A percentile compares a stretch with the other conserved stretches of the same genome.
Evolutionary conservation across 2,797 vertebrate species (phyloP).

Genomic region (Jordanella pulchra): DNA sequence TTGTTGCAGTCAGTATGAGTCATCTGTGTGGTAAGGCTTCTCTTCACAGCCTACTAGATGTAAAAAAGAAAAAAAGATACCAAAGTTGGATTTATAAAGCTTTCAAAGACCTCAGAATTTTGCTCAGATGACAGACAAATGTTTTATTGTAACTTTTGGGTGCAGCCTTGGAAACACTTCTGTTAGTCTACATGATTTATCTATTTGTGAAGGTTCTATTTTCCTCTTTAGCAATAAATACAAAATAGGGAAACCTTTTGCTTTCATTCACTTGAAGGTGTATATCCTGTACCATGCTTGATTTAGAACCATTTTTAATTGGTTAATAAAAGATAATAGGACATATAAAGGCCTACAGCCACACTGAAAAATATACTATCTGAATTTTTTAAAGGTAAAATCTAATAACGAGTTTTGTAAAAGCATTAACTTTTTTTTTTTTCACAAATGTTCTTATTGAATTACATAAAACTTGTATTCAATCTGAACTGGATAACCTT

Average conservation of each 20-base stretch:
- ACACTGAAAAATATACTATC: neutral
- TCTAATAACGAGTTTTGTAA: too few relatives aligned
- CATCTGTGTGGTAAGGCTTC: slow-evolving; percentile 1
- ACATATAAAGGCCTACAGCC: neutral
- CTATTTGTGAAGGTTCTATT: neutral
- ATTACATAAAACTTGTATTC: neutral
- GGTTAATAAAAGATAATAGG: neutral
- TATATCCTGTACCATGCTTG: neutral
- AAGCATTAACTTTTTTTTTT: too few relatives aligned
- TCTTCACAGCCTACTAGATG: neutral
- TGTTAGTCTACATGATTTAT: neutral
- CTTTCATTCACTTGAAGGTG: neutral
- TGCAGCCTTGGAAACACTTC: neutral
- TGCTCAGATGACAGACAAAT: neutral
- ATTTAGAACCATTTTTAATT: neutral
- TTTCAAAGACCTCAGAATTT: too few relatives aligned
- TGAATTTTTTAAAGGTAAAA: too few relatives aligned
- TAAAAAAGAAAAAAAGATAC: neutral
- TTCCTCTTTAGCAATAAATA: neutral
- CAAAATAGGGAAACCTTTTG: neutral
- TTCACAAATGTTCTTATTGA: neutral
- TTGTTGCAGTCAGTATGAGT: slow-evolving; percentile 19
- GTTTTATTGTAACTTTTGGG: neutral
- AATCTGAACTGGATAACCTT: neutral
- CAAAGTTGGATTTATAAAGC: neutral